Conservation (phyloP, 2,797 vertebrate genomes). For the Lates japonicus region DNA sequence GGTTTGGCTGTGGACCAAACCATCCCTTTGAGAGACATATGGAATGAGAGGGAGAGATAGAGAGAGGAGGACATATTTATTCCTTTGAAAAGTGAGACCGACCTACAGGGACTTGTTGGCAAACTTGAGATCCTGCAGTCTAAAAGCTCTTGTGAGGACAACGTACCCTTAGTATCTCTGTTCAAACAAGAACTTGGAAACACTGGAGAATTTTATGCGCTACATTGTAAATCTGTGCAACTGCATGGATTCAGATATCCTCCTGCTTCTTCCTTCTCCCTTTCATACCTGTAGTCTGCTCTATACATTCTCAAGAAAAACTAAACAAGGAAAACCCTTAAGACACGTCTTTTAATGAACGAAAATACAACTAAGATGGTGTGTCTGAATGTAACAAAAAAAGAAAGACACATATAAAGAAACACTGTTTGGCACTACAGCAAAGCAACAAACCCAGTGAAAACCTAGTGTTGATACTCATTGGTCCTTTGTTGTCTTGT, state of each 20-base stretch:
- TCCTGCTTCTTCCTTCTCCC: not conserved
- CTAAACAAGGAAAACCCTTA: not conserved
- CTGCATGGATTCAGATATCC: not conserved
- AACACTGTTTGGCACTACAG: not conserved
- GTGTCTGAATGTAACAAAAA: not conserved
- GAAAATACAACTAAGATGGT: slow-evolving; percentile 4
- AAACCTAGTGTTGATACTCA: not conserved
- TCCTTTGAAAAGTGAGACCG: slow-evolving; percentile 79
- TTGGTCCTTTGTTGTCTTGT: slow-evolving; percentile 10
- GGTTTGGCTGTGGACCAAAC: slow-evolving; percentile 76
- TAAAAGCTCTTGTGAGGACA: slow-evolving; percentile 57
- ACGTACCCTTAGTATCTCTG: slow-evolving; percentile 40
- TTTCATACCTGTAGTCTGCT: slow-evolving; percentile 5
- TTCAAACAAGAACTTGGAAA: slow-evolving; percentile 59
- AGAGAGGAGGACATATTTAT: slow-evolving; percentile 70
- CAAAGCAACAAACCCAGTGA: not conserved
- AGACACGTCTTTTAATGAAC: slow-evolving; percentile 7
- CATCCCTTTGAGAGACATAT: slow-evolving; percentile 73
- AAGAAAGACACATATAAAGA: not conserved
- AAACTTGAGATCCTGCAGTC: slow-evolving; percentile 75
- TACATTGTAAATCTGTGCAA: slow-evolving; percentile 1
- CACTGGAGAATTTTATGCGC: slow-evolving; percentile 13
- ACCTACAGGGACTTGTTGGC: slow-evolving; percentile 76
- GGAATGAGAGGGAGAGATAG: slow-evolving; percentile 64
- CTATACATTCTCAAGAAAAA: not conserved